Percentiles rank a stretch among this genome's conserved stretches.
These are phyloP conservation scores for Sipha flava DNA, from an alignment of 1,140 invertebrate species.

Conservation along the genomic window DNA sequence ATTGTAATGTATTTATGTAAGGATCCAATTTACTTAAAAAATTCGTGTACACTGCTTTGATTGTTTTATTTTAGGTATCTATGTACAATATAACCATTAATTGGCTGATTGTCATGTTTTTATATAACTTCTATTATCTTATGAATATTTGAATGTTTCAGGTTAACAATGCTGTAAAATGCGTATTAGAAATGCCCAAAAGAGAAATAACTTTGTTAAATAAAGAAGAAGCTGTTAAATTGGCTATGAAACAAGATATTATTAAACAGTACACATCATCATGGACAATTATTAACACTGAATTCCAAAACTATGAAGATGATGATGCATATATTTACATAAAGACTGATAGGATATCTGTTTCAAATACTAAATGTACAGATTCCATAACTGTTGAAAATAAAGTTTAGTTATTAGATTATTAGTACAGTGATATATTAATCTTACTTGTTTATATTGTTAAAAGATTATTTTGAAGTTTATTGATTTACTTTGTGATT, in stretches of 20 bases:
- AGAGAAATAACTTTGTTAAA: conserved; percentile 19
- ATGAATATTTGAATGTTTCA: neutral
- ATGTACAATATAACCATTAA: neutral
- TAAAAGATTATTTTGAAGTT: too few species aligned
- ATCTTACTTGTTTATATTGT: too few species aligned
- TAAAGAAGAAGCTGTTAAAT: conserved; percentile 31
- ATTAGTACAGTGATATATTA: neutral
- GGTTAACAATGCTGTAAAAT: conserved; percentile 33
- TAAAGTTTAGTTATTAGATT: neutral
- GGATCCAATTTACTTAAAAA: neutral
- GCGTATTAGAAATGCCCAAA: conserved; percentile 25
- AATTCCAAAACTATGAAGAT: neutral
- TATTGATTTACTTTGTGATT: too few species aligned
- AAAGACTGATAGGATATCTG: conserved; percentile 14
- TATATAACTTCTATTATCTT: neutral
- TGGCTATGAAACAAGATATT: conserved; percentile 24
- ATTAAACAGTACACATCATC: conserved; percentile 30
- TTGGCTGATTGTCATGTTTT: neutral
- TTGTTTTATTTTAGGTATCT: neutral
- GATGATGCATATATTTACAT: neutral
- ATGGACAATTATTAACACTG: neutral
- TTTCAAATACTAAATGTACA: neutral
- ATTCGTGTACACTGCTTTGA: too few species aligned
- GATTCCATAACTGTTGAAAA: neutral
- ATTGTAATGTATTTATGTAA: neutral